phyloP scores from a whole-genome alignment of 2,888 invertebrate genomes.

The Disparrhopalites patrizii region DNA sequence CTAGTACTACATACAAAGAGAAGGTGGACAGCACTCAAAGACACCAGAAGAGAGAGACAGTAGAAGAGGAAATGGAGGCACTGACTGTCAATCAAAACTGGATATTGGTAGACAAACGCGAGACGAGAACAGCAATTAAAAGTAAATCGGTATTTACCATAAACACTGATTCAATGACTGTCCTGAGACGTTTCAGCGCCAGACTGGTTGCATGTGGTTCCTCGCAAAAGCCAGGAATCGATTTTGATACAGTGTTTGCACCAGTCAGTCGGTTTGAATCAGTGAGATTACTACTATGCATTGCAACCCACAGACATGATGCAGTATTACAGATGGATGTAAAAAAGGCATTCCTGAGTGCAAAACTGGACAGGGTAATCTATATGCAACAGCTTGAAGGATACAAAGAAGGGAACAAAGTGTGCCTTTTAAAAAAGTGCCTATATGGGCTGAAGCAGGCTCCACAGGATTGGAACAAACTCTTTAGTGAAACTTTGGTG shows the following conservation, averaged over 20 bases:
- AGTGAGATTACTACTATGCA: not conserved
- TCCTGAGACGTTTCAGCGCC: slow-evolving; percentile 4
- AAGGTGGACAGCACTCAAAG: not conserved
- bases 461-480: slow-evolving; percentile 36
- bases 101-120: not conserved
- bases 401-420: slow-evolving; percentile 22
- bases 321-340: too few species aligned
- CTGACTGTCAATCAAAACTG: not conserved
- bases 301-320: slow-evolving; percentile 5
- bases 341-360: too few species aligned
- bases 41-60: not conserved
- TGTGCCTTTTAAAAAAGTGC: slow-evolving; percentile 31
- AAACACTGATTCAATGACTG: not conserved
- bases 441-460: slow-evolving; percentile 45
- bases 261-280: slow-evolving; percentile 13
- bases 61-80: not conserved
- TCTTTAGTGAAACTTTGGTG: slow-evolving; percentile 23
- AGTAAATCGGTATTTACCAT: not conserved
- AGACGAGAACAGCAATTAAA: not conserved
- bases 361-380: slow-evolving; percentile 29
- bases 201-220: slow-evolving; percentile 10
- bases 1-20: not conserved
- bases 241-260: slow-evolving; percentile 8
- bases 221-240: slow-evolving; percentile 2
- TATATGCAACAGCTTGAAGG: slow-evolving; percentile 40